Evolutionary conservation across 2,113 vertebrate species (phyloP).

Genomic region (Rhynchopsitta pachyrhyncha): DNA sequence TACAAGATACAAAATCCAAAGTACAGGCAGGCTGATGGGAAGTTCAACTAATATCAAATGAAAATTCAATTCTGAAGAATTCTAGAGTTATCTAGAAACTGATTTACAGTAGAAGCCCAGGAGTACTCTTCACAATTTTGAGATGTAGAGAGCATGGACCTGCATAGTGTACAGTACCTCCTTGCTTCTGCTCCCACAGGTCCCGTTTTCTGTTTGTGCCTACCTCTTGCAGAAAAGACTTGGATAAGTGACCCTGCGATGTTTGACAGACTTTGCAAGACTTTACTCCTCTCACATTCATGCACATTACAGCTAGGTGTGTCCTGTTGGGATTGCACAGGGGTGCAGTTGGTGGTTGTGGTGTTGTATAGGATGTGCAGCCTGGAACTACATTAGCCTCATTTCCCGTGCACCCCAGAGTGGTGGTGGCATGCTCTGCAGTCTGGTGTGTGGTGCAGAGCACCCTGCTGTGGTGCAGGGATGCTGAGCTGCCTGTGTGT

Average conservation of each 20-base stretch:
- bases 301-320: not conserved
- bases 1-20: not conserved
- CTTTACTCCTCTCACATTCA: not conserved
- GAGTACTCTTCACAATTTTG: not conserved
- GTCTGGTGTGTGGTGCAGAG: not conserved
- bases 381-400: not conserved
- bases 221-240: not conserved
- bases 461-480: not conserved
- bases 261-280: not conserved
- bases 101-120: not conserved
- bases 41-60: not conserved
- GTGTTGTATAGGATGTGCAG: not conserved
- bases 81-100: not conserved
- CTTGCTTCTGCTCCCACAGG: not conserved
- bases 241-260: fast-evolving
- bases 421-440: not conserved
- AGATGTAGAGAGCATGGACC: not conserved
- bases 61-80: not conserved
- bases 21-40: not conserved
- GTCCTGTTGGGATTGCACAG: not conserved
- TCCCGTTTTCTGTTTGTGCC: not conserved
- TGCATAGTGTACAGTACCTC: fast-evolving
- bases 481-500: not conserved
- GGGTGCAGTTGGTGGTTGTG: fast-evolving
- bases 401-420: not conserved